Percentiles rank a stretch among this genome's conserved stretches.
Conservation (phyloP, 2,888 invertebrate species). For the Tenodera sinensis region DNA sequence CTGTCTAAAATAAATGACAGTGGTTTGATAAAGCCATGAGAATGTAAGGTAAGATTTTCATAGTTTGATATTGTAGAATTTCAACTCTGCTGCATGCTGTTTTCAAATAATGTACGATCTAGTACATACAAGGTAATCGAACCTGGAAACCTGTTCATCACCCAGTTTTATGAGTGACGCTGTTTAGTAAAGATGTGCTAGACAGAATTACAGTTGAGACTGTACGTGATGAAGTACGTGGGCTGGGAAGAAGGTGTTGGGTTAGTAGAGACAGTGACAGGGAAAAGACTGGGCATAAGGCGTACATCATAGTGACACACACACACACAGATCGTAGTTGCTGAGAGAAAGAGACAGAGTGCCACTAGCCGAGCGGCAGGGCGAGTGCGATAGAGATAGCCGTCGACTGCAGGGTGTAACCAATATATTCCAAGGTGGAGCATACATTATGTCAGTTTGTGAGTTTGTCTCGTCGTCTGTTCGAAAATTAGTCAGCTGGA, state of each 20-base stretch:
- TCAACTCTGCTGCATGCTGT: no score
- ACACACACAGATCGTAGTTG: background rate
- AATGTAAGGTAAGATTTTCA: no score
- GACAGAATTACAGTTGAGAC: background rate
- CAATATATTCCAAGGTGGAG: constrained; percentile 22
- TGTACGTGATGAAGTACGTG: constrained; percentile 12
- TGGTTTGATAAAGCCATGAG: no score
- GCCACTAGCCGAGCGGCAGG: no score
- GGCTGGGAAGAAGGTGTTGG: constrained; percentile 4
- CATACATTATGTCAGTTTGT: constrained; percentile 14
- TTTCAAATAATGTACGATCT: no score
- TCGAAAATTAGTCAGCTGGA: background rate
- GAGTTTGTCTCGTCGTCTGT: constrained; percentile 2
- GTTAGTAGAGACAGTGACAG: background rate
- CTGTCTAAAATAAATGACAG: no score
- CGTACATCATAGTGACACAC: constrained; percentile 11
- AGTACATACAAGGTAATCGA: background rate
- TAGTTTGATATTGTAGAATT: no score
- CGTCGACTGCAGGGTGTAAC: constrained; percentile 11
- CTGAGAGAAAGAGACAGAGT: background rate
- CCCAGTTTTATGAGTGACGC: background rate
- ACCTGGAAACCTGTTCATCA: background rate
- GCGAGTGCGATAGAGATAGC: background rate
- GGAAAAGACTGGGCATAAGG: background rate
- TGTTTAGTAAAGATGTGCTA: background rate